Evolutionary conservation across 2,113 vertebrate species (phyloP), one percentile per base, ranked within the genome.

Genomic region (Calypte anna): DNA sequence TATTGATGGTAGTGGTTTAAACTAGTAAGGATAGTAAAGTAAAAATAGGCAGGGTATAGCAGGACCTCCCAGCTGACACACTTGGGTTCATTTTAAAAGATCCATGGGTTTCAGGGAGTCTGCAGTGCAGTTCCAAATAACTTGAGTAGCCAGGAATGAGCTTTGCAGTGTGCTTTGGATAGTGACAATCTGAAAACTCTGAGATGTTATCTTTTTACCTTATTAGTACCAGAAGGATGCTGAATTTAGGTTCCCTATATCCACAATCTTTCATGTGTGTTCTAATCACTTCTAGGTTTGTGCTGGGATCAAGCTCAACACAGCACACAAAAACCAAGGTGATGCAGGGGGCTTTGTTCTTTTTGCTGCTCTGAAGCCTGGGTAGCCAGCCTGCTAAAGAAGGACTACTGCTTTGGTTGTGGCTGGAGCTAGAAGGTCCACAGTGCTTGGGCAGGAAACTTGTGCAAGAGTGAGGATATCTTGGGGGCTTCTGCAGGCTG

Each of bases 11-110:
- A n/a, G 40, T 40, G 28, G 77, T 66, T 91, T 73, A 93, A 94
- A 92, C 87, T 77, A 72, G 31, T 36, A 46, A 75, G 63, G 80
- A 55, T 92, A 33, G 43, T 55, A 63, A 57, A 91, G 75, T 94
- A 95, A 94, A 95, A 94, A 94, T 36, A 92, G 84, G 55, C 18
- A 84, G 48, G n/a, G 27, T 1, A 3, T 30, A 77, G 16, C 2
- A 27, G 93, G 67, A 55, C 91, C 84, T 88, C 78, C 63, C 33
- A 82, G n/a, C 55, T 86, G 75, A 86, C 0, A 1, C 74, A 18
- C 82, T 80, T 90, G 70, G 40, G 24, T 62, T 86, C 48, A 88
- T 90, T 88, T 86, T 88, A 91, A 86, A 78, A 88, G 91, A 76
- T 69, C 61, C 9, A 11, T 19, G 43, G 74, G 23, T 80, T 79